phyloP scores from a whole-genome alignment of 2,113 vertebrate genomes.

The Microtus pennsylvanicus region DNA sequence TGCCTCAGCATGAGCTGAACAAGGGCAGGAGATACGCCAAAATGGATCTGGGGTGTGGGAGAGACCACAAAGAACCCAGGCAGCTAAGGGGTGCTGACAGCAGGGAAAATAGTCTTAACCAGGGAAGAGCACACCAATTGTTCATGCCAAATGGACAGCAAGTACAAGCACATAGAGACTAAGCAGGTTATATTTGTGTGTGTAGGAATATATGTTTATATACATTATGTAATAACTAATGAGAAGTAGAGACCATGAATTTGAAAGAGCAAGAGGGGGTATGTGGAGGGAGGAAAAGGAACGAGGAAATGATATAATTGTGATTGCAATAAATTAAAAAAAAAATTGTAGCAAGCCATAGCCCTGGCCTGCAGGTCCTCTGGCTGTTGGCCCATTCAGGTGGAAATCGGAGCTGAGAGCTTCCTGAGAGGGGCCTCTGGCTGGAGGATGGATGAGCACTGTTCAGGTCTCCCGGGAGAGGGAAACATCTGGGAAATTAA shows the following conservation, averaged over 20 bases:
- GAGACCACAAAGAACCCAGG: background rate
- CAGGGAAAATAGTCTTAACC: background rate
- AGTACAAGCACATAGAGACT: too few relatives aligned
- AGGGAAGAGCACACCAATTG: background rate
- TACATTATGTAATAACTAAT: background rate
- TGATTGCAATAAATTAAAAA: background rate
- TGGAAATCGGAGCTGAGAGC: background rate
- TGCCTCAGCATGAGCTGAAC: background rate
- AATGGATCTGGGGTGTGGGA: background rate
- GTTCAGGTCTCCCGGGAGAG: background rate
- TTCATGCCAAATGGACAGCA: background rate
- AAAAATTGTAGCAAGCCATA: background rate
- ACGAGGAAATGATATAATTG: background rate
- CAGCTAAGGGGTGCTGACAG: background rate
- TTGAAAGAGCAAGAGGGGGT: background rate
- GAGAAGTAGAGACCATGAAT: background rate
- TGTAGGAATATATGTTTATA: background rate
- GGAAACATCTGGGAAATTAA: background rate
- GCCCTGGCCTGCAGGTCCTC: background rate
- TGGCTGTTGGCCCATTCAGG: background rate
- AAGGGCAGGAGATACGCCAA: background rate
- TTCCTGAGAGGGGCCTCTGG: background rate
- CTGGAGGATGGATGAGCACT: fast-evolving
- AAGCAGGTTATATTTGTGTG: background rate
- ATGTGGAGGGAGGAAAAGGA: background rate